These are phyloP conservation scores for Fulica atra DNA, from an alignment of 2,113 vertebrate genomes.

Conservation along the genomic window DNA sequence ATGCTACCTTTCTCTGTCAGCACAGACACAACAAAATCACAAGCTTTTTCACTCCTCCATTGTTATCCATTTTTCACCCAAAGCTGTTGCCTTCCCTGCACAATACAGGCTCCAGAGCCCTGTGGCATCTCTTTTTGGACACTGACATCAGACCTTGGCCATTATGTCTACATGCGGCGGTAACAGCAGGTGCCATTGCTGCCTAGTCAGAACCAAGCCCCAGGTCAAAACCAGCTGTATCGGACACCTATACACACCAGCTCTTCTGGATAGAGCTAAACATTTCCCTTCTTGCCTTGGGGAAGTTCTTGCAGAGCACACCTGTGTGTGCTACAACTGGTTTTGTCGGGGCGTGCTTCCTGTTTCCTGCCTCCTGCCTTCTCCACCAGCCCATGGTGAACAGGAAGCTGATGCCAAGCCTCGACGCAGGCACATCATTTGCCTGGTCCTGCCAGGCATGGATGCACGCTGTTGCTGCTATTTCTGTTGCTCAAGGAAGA, in stretches of 20 bases:
- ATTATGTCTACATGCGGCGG: background rate
- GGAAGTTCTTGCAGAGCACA: background rate
- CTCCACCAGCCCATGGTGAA: background rate
- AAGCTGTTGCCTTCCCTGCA: background rate
- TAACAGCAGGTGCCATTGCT: background rate
- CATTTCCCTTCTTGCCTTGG: background rate
- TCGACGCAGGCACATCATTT: background rate
- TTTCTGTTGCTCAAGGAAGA: slow-evolving; percentile 47
- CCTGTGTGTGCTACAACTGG: background rate
- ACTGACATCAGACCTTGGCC: background rate
- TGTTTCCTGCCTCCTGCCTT: background rate
- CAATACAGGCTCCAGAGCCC: background rate
- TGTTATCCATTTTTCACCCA: background rate
- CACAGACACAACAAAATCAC: background rate
- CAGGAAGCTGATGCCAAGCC: background rate
- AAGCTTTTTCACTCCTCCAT: background rate
- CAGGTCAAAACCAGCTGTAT: background rate
- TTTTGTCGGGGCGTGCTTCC: background rate
- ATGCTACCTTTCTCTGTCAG: background rate
- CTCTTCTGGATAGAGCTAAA: background rate
- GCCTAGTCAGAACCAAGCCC: background rate
- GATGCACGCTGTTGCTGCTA: slow-evolving; percentile 33
- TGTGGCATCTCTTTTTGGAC: background rate
- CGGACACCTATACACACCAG: background rate
- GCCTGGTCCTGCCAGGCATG: background rate